These are phyloP conservation scores for Danio aesculapii DNA, from an alignment of 2,797 vertebrate genomes.

Conservation along the genomic window DNA sequence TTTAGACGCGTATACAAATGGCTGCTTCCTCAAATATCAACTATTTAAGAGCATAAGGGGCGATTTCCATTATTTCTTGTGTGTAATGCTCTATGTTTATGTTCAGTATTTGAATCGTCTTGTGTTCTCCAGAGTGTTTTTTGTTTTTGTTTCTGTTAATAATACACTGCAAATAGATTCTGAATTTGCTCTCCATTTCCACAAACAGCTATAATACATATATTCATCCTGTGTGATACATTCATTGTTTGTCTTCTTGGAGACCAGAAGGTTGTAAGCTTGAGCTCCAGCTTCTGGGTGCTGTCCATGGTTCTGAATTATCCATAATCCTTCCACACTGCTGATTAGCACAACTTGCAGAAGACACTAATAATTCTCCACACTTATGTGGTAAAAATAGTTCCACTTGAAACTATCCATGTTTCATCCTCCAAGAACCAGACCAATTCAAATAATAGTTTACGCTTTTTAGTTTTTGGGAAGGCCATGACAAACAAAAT, in stretches of 20 bases:
- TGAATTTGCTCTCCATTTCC: too few species aligned
- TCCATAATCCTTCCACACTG: background rate
- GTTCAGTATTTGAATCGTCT: too few species aligned
- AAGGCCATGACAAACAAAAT: background rate
- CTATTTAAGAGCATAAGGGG: too few species aligned
- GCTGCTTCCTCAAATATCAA: too few species aligned
- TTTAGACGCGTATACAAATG: too few species aligned
- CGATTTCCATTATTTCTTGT: too few species aligned
- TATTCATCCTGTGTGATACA: too few species aligned
- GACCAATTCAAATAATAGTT: background rate
- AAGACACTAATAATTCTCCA: conserved; percentile 4
- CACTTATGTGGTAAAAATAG: conserved; percentile 9
- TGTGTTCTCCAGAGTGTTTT: too few species aligned
- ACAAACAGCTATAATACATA: too few species aligned
- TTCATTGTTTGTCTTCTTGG: background rate
- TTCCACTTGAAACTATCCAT: background rate
- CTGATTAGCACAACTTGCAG: conserved; percentile 21
- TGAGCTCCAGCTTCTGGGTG: conserved; percentile 5
- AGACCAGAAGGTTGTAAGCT: conserved; percentile 10
- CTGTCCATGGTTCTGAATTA: conserved; percentile 57
- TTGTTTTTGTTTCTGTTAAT: too few species aligned
- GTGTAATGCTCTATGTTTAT: too few species aligned
- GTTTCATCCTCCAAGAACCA: conserved; percentile 4
- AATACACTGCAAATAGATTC: too few species aligned
- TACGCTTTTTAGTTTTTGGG: background rate